Conservation (phyloP, 2,888 invertebrate species). For the Drosophila infuscata region DNA sequence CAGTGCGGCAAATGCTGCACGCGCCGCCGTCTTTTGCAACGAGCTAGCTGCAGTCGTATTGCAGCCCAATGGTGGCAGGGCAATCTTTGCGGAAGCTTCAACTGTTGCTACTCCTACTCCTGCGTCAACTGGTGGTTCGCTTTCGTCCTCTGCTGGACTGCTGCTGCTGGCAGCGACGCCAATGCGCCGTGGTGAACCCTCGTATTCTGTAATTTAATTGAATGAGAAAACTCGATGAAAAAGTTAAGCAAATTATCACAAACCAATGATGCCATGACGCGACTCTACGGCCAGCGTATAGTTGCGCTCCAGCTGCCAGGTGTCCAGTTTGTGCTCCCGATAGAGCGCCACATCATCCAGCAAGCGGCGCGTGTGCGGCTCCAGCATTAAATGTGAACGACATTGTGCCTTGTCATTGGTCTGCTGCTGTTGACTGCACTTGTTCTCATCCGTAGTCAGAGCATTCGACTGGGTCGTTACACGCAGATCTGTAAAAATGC, state of each 20-base stretch:
- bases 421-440: slow-evolving; percentile 28
- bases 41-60: slow-evolving; percentile 32
- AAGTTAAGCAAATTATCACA: slow-evolving; percentile 3
- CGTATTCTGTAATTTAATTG: slow-evolving; percentile 51
- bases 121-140: slow-evolving; percentile 53
- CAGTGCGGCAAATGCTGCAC: slow-evolving; percentile 60
- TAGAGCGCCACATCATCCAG: slow-evolving; percentile 51
- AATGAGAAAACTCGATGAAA: not conserved
- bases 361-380: slow-evolving; percentile 42
- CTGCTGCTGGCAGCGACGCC: slow-evolving; percentile 56
- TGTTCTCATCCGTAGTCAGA: slow-evolving; percentile 41
- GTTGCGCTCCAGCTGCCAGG: slow-evolving; percentile 80
- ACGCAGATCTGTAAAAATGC: slow-evolving; percentile 72
- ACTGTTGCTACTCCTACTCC: slow-evolving; percentile 13
- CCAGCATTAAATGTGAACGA: slow-evolving; percentile 28
- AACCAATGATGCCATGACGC: slow-evolving; percentile 82
- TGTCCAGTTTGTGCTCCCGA: slow-evolving; percentile 64
- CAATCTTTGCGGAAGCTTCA: slow-evolving; percentile 42
- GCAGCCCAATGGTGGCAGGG: slow-evolving; percentile 42
- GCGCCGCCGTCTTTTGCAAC: slow-evolving; percentile 63
- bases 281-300: slow-evolving; percentile 81
- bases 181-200: slow-evolving; percentile 70
- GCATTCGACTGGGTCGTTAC: slow-evolving; percentile 78
- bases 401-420: slow-evolving; percentile 27
- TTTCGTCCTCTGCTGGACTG: slow-evolving; percentile 56